Evolutionary conservation across 2,888 invertebrate genomes (phyloP).

Genomic region (Agrypnus murinus): DNA sequence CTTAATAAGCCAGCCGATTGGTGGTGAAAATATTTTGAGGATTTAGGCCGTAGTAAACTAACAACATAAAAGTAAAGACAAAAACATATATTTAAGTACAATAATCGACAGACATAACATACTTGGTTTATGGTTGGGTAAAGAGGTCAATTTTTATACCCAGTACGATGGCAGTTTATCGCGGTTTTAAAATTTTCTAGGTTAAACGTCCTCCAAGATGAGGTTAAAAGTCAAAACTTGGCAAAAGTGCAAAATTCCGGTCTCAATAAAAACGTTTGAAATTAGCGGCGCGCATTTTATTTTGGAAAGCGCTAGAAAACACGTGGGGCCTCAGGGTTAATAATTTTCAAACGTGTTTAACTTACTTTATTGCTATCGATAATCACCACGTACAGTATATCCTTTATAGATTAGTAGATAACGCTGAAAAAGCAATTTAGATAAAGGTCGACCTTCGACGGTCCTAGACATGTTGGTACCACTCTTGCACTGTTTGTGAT

Average conservation of each 20-base stretch:
- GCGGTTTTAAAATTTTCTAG: constrained; percentile 41
- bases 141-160: constrained; percentile 40
- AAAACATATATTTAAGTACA: constrained; percentile 26
- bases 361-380: constrained; percentile 23
- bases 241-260: constrained; percentile 40
- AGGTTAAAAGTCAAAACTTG: constrained; percentile 48
- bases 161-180: constrained; percentile 40
- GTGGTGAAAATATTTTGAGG: background rate
- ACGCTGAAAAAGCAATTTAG: constrained; percentile 38
- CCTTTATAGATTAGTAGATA: constrained; percentile 38
- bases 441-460: constrained; percentile 41
- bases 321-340: constrained; percentile 33
- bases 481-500: constrained; percentile 23
- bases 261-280: constrained; percentile 35
- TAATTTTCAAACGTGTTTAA: constrained; percentile 1
- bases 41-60: constrained; percentile 11
- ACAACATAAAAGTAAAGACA: background rate
- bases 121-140: constrained; percentile 33
- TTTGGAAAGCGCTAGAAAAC: constrained; percentile 36
- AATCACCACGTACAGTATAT: constrained; percentile 15
- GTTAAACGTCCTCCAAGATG: constrained; percentile 41
- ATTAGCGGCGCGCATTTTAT: constrained; percentile 42
- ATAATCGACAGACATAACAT: constrained; percentile 44
- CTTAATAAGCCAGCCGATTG: background rate
- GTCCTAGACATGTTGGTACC: constrained; percentile 46